Percentiles rank a stretch among this genome's conserved stretches.
phyloP scores from a whole-genome alignment of 2,797 vertebrate genomes.

The Gila robusta region DNA sequence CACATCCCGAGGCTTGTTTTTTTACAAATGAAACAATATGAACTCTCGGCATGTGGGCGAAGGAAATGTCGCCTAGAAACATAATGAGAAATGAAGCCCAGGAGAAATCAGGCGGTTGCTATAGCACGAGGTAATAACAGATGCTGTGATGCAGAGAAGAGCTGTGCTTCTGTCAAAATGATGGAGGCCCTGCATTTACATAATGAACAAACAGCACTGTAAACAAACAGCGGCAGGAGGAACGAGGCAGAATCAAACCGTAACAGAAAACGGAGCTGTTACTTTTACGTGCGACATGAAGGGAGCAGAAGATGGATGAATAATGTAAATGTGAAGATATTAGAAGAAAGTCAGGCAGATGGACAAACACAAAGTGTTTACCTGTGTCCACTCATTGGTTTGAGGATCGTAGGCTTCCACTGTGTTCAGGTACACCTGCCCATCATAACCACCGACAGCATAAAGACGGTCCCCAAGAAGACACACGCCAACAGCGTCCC shows the following conservation, averaged over 20 bases:
- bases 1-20: constrained; percentile 19
- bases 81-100: constrained; percentile 31
- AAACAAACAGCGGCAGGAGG: constrained; percentile 26
- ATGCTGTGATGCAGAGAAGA: constrained; percentile 34
- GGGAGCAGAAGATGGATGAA: not conserved
- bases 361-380: constrained; percentile 61
- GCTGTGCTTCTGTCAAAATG: constrained; percentile 39
- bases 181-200: constrained; percentile 50
- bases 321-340: not conserved
- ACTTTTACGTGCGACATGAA: not conserved
- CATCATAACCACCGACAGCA: constrained; percentile 96
- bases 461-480: constrained; percentile 94
- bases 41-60: constrained; percentile 35
- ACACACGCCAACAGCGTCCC: constrained; percentile 97
- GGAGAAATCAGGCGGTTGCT: constrained; percentile 32
- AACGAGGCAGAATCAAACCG: not conserved
- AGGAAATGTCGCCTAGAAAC: constrained; percentile 20
- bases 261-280: constrained; percentile 8
- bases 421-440: constrained; percentile 93
- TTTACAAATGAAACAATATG: constrained; percentile 42
- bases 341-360: not conserved
- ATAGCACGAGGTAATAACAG: constrained; percentile 31
- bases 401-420: constrained; percentile 98
- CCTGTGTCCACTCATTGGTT: constrained; percentile 98
- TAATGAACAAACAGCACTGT: constrained; percentile 51